phyloP scores from a whole-genome alignment of 1,140 invertebrate species.

The Drosophila ercepeae region DNA sequence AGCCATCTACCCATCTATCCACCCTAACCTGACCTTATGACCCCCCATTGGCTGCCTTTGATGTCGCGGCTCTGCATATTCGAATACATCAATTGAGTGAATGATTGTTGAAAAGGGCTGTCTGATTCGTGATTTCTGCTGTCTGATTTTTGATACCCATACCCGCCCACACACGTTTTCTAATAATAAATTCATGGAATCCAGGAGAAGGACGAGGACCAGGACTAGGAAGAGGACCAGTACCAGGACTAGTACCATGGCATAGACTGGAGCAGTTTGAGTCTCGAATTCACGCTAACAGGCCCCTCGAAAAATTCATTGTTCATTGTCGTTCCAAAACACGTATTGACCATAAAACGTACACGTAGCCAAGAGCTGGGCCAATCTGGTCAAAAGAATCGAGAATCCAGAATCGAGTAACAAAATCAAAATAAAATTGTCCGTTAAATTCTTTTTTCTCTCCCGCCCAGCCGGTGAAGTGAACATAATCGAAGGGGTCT shows the following conservation, averaged over 20 bases:
- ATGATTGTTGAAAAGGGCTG: conserved; percentile 67
- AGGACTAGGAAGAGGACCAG: too few species aligned
- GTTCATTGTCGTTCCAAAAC: conserved; percentile 40
- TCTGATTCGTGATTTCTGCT: conserved; percentile 15
- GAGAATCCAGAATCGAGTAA: conserved; percentile 30
- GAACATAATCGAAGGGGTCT: conserved; percentile 23
- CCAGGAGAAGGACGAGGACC: too few species aligned
- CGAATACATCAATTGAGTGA: conserved; percentile 70
- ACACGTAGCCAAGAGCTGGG: conserved; percentile 38
- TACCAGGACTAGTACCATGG: too few species aligned
- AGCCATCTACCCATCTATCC: not conserved
- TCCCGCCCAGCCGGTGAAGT: not conserved
- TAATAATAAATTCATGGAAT: conserved; percentile 40
- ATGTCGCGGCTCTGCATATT: conserved; percentile 61
- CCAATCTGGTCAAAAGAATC: conserved; percentile 40
- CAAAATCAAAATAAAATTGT: conserved; percentile 51
- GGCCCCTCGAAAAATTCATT: conserved; percentile 31
- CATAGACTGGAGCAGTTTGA: too few species aligned
- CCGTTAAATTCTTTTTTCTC: conserved; percentile 36
- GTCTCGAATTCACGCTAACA: too few species aligned
- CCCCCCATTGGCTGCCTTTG: conserved; percentile 44
- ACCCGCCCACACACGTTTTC: conserved; percentile 17
- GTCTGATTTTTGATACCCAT: not conserved
- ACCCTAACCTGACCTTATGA: conserved; percentile 28
- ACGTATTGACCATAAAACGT: conserved; percentile 72